Conservation (phyloP, 2,888 invertebrate genomes). For the Xestia rhomboidea region DNA sequence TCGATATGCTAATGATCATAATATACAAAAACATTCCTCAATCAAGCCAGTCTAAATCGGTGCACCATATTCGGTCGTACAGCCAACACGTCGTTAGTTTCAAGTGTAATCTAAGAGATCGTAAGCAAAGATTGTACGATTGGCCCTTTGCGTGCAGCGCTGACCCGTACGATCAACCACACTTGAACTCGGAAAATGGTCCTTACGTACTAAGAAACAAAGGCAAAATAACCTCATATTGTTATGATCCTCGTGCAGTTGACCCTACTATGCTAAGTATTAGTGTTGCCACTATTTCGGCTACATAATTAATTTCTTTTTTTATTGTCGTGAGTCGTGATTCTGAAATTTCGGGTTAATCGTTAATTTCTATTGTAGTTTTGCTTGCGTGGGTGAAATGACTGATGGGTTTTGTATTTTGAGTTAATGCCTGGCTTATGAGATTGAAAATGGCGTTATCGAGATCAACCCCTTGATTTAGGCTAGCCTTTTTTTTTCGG, state of each 20-base stretch:
- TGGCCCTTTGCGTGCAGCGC: constrained; percentile 81
- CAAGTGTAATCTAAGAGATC: constrained; percentile 80
- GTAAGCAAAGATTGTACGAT: constrained; percentile 80
- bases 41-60: not conserved
- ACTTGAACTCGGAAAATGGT: not conserved
- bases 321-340: constrained; percentile 61
- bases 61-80: constrained; percentile 60
- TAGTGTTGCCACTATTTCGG: constrained; percentile 52
- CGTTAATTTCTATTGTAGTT: constrained; percentile 37
- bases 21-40: not conserved
- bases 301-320: constrained; percentile 63
- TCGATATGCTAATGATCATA: not conserved
- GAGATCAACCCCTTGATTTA: not conserved
- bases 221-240: not conserved
- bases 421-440: not conserved
- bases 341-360: constrained; percentile 49
- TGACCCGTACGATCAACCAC: constrained; percentile 31
- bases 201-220: not conserved
- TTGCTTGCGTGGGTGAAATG: constrained; percentile 20
- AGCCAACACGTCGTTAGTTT: constrained; percentile 71
- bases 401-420: constrained; percentile 27
- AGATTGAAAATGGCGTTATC: not conserved
- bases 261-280: constrained; percentile 36
- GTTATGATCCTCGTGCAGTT: not conserved
- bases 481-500: no score